Conservation (phyloP, 2,797 vertebrate genomes). For the Pipistrellus nathusii region DNA sequence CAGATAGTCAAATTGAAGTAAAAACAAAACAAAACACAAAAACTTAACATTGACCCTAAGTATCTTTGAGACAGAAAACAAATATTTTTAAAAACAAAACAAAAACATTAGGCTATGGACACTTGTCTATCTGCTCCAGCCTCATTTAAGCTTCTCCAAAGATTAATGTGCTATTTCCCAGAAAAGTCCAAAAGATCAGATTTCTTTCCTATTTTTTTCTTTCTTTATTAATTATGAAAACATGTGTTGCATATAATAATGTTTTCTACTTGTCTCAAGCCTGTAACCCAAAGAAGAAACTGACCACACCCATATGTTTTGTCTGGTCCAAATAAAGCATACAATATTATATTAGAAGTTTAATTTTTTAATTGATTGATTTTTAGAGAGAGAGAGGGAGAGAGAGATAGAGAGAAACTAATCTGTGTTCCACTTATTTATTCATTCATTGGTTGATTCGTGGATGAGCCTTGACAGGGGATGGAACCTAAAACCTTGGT, state of each 20-base stretch:
- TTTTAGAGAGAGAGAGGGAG: neutral
- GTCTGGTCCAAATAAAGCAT: neutral
- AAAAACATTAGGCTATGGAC: neutral
- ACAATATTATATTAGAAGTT: neutral
- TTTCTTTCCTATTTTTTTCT: neutral
- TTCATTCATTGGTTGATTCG: neutral
- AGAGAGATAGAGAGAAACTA: neutral
- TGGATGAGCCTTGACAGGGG: neutral
- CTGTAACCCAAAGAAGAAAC: neutral
- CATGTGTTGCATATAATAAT: neutral
- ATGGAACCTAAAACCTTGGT: neutral
- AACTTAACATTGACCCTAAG: neutral
- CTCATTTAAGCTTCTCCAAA: neutral
- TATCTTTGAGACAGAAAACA: neutral
- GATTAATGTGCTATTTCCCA: neutral
- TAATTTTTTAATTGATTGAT: neutral
- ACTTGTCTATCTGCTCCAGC: neutral
- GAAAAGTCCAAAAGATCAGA: neutral
- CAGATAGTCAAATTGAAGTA: neutral
- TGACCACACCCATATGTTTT: neutral
- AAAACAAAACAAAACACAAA: neutral
- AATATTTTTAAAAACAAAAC: neutral
- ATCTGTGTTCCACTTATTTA: neutral
- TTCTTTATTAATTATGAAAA: neutral
- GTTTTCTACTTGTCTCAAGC: neutral